Conservation (phyloP, 64 coral and sea anemone species). For the Cladopsammia gracilis region DNA sequence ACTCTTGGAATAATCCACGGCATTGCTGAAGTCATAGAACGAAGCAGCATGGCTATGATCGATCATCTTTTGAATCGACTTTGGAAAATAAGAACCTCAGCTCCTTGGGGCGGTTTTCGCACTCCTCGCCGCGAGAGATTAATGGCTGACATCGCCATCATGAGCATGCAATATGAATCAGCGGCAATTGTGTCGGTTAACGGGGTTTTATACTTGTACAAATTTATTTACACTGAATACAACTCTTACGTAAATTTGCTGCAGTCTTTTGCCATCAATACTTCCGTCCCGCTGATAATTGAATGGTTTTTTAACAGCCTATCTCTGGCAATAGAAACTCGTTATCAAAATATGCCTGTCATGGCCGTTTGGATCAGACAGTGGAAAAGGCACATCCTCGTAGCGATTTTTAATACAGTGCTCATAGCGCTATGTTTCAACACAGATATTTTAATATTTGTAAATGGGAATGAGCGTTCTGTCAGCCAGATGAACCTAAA, state of each 20-base stretch:
- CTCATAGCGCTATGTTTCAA: too few relatives aligned
- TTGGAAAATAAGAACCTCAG: background rate
- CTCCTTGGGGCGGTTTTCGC: background rate
- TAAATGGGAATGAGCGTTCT: background rate
- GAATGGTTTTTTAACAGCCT: conserved; percentile 11
- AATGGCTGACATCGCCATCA: conserved; percentile 13
- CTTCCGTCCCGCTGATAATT: background rate
- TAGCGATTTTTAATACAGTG: background rate
- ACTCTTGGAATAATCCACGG: background rate
- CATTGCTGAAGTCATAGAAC: conserved; percentile 5
- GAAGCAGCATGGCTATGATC: background rate
- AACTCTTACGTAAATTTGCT: background rate
- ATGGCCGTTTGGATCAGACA: background rate
- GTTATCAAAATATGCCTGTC: background rate
- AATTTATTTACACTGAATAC: background rate
- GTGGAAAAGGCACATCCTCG: background rate
- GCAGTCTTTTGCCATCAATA: background rate
- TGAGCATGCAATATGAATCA: background rate
- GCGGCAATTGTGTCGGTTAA: background rate
- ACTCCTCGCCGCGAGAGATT: background rate
- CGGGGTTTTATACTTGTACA: background rate
- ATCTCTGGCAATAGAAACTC: background rate
- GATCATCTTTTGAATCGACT: background rate
- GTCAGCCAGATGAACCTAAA: too few relatives aligned
- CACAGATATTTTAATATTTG: background rate